Evolutionary conservation across 2,888 invertebrate genomes (phyloP), one percentile per base, ranked within the genome.

Genomic region (Lepidocyrtinus sp.): DNA sequence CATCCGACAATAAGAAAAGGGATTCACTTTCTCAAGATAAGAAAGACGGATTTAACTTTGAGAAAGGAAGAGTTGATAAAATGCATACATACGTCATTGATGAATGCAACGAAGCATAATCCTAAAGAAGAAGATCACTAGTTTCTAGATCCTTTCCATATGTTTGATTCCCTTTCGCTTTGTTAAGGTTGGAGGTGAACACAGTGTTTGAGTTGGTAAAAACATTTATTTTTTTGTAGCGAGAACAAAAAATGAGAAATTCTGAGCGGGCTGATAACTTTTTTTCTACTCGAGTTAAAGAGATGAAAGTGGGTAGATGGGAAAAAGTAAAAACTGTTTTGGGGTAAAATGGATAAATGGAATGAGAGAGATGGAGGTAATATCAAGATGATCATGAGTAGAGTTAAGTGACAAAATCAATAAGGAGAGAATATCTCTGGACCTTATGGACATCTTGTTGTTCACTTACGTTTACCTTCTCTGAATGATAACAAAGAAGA

Each of bases 321-420:
- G 36, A 50, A 50, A 50, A 50, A 50, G 12, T 36, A 36, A 5
- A 36, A 7, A 50, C 12, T 50, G 50, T 50, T 50, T n/a, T 50
- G 12, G 50, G 17, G 50, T n/a, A n/a, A n/a, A n/a, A n/a, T n/a
- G n/a, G n/a, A n/a, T 7, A 50, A 50, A 50, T 50, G 50, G 50
- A 50, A 12, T 15, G 17, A 12, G 50, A 50, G 50, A 50, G 36
- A 5, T 36, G n/a, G 12, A 50, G 50, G 50, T 50, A 12, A 50
- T 50, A 50, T 50, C 50, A 50, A n/a, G 50, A 50, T 50, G 5
- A 50, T 50, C 5, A 7, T 36, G 50, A 50, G n/a, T 15, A 50
- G 24, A 72, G 71, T 78, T 68, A 78, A 73, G 78, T 78, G 78
- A 78, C 78, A 73, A 73, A 78, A 78, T 78, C 78, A 78, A 78